Conservation (phyloP, 2,797 vertebrate genomes). For the Alosa sapidissima region DNA sequence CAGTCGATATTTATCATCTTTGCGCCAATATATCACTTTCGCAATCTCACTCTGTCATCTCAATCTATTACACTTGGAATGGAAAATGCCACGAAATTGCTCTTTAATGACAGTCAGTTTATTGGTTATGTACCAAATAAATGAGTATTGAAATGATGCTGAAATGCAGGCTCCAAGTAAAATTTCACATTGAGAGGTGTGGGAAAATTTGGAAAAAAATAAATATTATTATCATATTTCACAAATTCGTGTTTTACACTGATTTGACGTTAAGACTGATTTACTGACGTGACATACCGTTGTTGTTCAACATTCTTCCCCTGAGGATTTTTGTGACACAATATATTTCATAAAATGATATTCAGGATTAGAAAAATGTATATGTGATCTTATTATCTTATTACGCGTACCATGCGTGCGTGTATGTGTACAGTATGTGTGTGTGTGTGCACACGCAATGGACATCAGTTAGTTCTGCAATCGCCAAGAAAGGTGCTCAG, state of each 20-base stretch:
- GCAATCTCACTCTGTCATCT: conserved; percentile 53
- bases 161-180: background rate
- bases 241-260: background rate
- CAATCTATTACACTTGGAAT: conserved; percentile 41
- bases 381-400: background rate
- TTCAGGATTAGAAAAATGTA: background rate
- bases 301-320: background rate
- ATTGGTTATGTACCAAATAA: too few species aligned
- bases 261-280: background rate
- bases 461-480: background rate
- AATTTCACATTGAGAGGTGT: background rate
- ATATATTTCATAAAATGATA: background rate
- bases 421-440: background rate
- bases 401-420: conserved; percentile 37
- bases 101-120: conserved; percentile 8
- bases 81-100: background rate
- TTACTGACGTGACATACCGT: background rate
- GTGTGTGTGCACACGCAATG: background rate
- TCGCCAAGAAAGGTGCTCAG: background rate
- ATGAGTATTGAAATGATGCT: too few species aligned
- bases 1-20: conserved; percentile 72
- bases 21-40: conserved; percentile 54
- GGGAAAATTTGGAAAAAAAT: too few species aligned
- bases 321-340: background rate
- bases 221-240: background rate